Evolutionary conservation across 1,140 invertebrate species (phyloP), one percentile per base, ranked within the genome.

Genomic region (Zaprionus gabonicus): DNA sequence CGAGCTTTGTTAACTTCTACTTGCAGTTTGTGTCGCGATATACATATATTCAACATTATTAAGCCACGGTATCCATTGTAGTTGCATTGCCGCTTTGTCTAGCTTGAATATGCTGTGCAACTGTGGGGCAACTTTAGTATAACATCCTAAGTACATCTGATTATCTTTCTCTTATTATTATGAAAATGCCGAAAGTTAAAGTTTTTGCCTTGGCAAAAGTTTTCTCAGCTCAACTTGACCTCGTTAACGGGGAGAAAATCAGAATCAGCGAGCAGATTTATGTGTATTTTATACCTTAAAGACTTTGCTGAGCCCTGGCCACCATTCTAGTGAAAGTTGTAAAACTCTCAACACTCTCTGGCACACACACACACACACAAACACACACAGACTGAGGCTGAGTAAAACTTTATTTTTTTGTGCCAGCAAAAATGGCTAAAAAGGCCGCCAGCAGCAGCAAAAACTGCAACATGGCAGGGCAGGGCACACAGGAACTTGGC

Each of bases 131-230:
- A 74, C 23, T 62, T 62, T 60, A 62, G 63, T 34, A 34, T 34
- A 34, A 34, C 31, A 12, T 13, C 1, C 3, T n/a, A 64, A 75
- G 67, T 64, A 69, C 59, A 75, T 75, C 70, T 75, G 67, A 75
- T 75, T 71, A 71, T 75, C 72, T 71, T 75, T 34, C 31, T 34
- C 31, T 75, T 75, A 63, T 75, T 75, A 63, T 75, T 70, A 58
- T 71, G 55, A 62, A 53, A 46, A 53, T 15, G 65, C 31, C 27
- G 23, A 64, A 65, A 76, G 44, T 60, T 76, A 71, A 76, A 76
- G 23, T 76, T 76, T 71, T 7, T 44, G n/a, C 41, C 41, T 3
- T 17, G 41, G 41, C 41, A n/a, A 46, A 46, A 46, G 41, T 46
- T 46, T 46, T 46, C 36, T 13, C 41, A 23, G 53, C 60, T 71